Conservation (phyloP, 2,797 vertebrate genomes). For the Apogon hyalosoma region DNA sequence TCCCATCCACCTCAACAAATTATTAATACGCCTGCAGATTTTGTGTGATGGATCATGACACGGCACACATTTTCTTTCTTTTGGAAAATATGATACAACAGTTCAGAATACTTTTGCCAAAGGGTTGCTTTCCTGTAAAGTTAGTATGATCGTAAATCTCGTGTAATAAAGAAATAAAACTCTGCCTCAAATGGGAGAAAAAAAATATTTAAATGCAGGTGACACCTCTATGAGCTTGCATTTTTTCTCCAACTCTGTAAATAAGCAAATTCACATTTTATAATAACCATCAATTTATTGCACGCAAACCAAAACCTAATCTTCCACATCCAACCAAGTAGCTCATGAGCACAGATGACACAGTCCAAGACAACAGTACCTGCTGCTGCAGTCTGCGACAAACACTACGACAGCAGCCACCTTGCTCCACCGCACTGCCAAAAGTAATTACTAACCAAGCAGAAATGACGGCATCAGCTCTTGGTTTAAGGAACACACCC, state of each 20-base stretch:
- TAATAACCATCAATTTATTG: too few species aligned
- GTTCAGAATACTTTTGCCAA: conserved; percentile 24
- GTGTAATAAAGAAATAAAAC: too few species aligned
- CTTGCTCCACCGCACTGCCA: conserved; percentile 34
- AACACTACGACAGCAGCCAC: conserved; percentile 5
- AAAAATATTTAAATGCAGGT: too few species aligned
- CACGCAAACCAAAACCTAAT: conserved; percentile 9
- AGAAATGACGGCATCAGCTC: conserved; percentile 34
- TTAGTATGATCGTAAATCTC: too few species aligned
- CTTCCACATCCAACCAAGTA: conserved; percentile 17
- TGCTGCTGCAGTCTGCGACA: not conserved
- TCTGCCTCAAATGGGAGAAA: too few species aligned
- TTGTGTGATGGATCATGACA: conserved; percentile 42
- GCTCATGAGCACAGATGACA: conserved; percentile 21
- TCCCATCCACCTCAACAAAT: not conserved
- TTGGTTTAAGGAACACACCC: conserved; percentile 20
- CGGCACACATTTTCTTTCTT: conserved; percentile 6
- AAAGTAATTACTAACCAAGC: conserved; percentile 38
- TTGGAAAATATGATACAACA: conserved; percentile 20
- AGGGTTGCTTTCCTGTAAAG: not conserved
- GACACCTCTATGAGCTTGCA: too few species aligned
- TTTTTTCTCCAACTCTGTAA: too few species aligned
- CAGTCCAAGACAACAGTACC: not conserved
- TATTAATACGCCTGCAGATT: conserved; percentile 17
- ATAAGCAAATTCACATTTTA: too few species aligned